Evolutionary conservation across 2,888 invertebrate species (phyloP).

Genomic region (Melanchra persicariae): DNA sequence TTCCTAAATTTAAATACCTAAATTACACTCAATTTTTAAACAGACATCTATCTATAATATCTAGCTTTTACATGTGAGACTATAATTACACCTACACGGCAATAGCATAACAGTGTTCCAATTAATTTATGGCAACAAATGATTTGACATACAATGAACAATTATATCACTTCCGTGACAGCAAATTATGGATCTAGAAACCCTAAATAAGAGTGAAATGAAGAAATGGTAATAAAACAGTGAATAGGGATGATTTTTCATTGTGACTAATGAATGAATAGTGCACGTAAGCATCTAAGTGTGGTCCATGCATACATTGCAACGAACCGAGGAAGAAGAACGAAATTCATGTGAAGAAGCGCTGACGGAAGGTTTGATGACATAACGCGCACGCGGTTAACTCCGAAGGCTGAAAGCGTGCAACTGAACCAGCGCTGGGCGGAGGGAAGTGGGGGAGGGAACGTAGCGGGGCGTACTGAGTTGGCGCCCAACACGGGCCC

Average conservation of each 20-base stretch:
- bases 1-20: conserved; percentile 7
- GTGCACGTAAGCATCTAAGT: conserved; percentile 88
- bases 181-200: conserved; percentile 56
- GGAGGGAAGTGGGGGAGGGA: conserved; percentile 70
- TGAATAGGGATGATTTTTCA: conserved; percentile 60
- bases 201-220: conserved; percentile 63
- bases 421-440: conserved; percentile 76
- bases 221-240: conserved; percentile 52
- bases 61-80: conserved; percentile 39
- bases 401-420: conserved; percentile 83
- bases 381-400: conserved; percentile 87
- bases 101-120: conserved; percentile 44
- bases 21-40: conserved; percentile 21
- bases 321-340: conserved; percentile 88
- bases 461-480: conserved; percentile 75
- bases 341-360: conserved; percentile 86
- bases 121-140: conserved; percentile 45
- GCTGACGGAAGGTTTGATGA: conserved; percentile 83
- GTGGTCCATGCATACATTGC: conserved; percentile 89
- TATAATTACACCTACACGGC: conserved; percentile 52
- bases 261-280: conserved; percentile 76
- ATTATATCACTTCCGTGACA: conserved; percentile 57
- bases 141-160: conserved; percentile 59
- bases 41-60: conserved; percentile 28
- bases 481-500: conserved; percentile 80